phyloP scores from a whole-genome alignment of 2,113 vertebrate genomes.

The Oriolus oriolus region DNA sequence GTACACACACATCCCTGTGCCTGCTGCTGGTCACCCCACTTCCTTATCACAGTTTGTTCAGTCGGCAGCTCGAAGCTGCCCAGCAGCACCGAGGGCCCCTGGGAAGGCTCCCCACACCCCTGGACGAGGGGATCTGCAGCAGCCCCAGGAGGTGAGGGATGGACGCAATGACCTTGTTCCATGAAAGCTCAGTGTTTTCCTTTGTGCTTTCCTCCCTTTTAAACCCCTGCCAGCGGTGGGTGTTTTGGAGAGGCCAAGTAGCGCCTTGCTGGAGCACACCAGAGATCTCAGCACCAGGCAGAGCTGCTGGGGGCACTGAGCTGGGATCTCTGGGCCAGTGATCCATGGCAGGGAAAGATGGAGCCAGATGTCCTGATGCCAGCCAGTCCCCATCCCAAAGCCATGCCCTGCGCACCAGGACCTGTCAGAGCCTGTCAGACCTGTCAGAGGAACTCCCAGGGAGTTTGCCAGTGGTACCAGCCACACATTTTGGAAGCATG shows the following conservation, averaged over 20 bases:
- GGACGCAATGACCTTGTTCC: not conserved
- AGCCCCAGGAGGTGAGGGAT: not conserved
- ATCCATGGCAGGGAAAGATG: accelerated
- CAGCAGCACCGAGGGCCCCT: not conserved
- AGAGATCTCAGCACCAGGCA: not conserved
- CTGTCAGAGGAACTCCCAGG: not conserved
- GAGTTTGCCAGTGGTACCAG: not conserved
- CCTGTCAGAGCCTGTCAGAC: not conserved
- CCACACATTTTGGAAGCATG: not conserved
- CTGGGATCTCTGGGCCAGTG: not conserved
- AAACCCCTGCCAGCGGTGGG: accelerated
- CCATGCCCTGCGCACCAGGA: not conserved
- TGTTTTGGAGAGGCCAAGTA: not conserved
- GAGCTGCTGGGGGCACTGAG: not conserved
- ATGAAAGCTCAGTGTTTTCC: not conserved
- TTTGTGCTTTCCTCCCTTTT: not conserved
- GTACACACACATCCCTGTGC: not conserved
- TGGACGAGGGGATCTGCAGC: accelerated
- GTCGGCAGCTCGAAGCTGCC: not conserved
- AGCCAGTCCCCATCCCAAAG: not conserved
- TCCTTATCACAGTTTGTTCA: slow-evolving; percentile 69
- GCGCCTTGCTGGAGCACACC: not conserved
- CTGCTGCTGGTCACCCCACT: slow-evolving; percentile 7
- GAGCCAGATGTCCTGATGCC: not conserved
- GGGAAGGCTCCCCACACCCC: not conserved